phyloP scores from a whole-genome alignment of 2,888 invertebrate genomes.

The Drosophila mimetica region DNA sequence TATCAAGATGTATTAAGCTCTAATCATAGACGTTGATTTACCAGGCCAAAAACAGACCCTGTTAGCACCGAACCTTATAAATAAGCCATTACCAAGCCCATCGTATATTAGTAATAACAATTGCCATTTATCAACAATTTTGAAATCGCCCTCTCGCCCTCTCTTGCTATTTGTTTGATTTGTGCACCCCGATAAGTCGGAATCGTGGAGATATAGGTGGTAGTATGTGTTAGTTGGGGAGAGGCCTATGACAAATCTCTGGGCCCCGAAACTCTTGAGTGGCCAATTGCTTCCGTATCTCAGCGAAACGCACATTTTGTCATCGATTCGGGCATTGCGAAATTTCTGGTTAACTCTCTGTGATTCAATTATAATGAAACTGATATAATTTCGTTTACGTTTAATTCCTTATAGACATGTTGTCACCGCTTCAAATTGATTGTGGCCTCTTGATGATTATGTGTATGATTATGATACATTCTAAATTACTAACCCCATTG shows the following conservation, averaged over 20 bases:
- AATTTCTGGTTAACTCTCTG: slow-evolving; percentile 34
- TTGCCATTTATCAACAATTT: slow-evolving; percentile 59
- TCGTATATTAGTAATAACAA: slow-evolving; percentile 65
- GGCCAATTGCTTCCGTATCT: slow-evolving; percentile 63
- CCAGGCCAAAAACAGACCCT: slow-evolving; percentile 33
- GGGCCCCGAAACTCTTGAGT: slow-evolving; percentile 18
- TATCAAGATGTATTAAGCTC: slow-evolving; percentile 75
- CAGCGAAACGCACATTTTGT: slow-evolving; percentile 21
- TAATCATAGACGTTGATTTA: slow-evolving; percentile 76
- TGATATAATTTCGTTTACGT: slow-evolving; percentile 33
- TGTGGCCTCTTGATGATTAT: slow-evolving; percentile 6
- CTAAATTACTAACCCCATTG: slow-evolving; percentile 24
- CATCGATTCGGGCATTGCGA: slow-evolving; percentile 43
- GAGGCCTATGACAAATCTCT: slow-evolving; percentile 64
- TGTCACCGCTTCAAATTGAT: slow-evolving; percentile 57
- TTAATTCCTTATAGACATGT: slow-evolving; percentile 70
- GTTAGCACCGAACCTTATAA: slow-evolving; percentile 30
- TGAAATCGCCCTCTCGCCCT: slow-evolving; percentile 38
- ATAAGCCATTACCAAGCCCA: slow-evolving; percentile 39
- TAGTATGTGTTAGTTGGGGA: slow-evolving; percentile 7
- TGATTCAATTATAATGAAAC: slow-evolving; percentile 72
- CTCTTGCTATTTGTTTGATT: slow-evolving; percentile 49
- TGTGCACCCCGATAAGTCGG: slow-evolving; percentile 46
- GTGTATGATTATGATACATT: slow-evolving; percentile 35
- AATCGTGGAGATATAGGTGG: slow-evolving; percentile 9